These are phyloP conservation scores for Trypoxylon attenuatum DNA, from an alignment of 2,888 invertebrate species.

Conservation along the genomic window DNA sequence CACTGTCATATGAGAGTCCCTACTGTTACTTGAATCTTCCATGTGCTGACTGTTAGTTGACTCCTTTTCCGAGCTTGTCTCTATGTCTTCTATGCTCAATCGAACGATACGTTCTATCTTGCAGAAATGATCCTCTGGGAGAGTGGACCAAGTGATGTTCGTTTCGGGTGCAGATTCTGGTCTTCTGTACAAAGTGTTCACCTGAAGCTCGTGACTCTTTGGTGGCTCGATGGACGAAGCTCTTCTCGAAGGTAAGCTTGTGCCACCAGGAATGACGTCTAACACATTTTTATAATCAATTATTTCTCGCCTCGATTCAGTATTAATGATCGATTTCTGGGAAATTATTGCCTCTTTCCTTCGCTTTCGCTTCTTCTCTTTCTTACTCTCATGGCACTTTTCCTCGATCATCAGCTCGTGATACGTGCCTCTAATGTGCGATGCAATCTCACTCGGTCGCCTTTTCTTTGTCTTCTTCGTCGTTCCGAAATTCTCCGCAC, in stretches of 20 bases:
- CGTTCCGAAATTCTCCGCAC: slow-evolving; percentile 41
- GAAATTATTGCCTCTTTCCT: slow-evolving; percentile 67
- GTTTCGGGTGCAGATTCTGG: slow-evolving; percentile 62
- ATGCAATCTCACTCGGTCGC: slow-evolving; percentile 82
- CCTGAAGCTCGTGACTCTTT: slow-evolving; percentile 20
- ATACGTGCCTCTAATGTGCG: slow-evolving; percentile 77
- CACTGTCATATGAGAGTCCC: slow-evolving; percentile 15
- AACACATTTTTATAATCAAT: slow-evolving; percentile 35
- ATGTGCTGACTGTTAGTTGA: slow-evolving; percentile 3
- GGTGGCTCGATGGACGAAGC: slow-evolving; percentile 60
- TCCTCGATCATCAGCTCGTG: slow-evolving; percentile 78
- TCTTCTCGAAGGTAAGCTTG: slow-evolving; percentile 53
- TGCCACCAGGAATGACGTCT: slow-evolving; percentile 40
- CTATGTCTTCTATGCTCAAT: neutral
- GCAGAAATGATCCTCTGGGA: slow-evolving; percentile 15
- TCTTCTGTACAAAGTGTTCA: slow-evolving; percentile 32
- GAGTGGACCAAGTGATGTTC: slow-evolving; percentile 38
- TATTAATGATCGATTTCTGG: slow-evolving; percentile 30
- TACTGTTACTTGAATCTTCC: slow-evolving; percentile 28
- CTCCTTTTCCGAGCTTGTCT: neutral
- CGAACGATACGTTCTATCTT: slow-evolving; percentile 8
- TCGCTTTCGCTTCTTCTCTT: slow-evolving; percentile 75
- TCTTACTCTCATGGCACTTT: slow-evolving; percentile 70
- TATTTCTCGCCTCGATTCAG: slow-evolving; percentile 31
- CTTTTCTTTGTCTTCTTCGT: slow-evolving; percentile 77